Evolutionary conservation across 2,888 invertebrate species (phyloP).

Genomic region (Andrena dorsata): DNA sequence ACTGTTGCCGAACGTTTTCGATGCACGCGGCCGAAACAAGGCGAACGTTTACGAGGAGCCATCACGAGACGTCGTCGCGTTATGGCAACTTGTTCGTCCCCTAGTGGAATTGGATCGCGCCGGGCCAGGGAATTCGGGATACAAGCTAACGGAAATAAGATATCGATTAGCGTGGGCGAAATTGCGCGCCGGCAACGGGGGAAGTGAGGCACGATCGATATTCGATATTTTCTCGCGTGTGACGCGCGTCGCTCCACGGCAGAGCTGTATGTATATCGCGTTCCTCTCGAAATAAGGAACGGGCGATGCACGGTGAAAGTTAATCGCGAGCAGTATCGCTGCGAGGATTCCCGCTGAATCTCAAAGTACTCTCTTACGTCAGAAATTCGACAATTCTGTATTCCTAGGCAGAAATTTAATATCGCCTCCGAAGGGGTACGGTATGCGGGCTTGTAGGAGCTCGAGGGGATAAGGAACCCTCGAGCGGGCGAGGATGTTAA

Average conservation of each 20-base stretch:
- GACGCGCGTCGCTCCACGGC: not conserved
- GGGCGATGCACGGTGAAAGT: not conserved
- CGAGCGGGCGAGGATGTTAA: not conserved
- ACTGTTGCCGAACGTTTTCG: conserved; percentile 43
- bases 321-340: not conserved
- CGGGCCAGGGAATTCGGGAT: conserved; percentile 13
- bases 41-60: conserved; percentile 30
- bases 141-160: conserved; percentile 40
- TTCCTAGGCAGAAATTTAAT: no score
- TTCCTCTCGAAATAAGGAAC: not conserved
- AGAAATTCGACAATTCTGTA: no score
- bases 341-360: no score
- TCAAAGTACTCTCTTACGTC: no score
- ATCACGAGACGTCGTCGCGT: conserved; percentile 34
- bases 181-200: conserved; percentile 16
- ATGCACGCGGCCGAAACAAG: conserved; percentile 25
- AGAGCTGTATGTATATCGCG: not conserved
- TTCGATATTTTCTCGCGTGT: conserved; percentile 28
- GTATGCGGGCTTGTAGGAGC: no score
- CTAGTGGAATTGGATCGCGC: conserved; percentile 34
- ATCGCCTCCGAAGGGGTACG: no score
- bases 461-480: no score
- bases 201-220: conserved; percentile 35
- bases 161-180: conserved; percentile 50
- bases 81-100: conserved; percentile 20